Conservation (phyloP, 2,888 invertebrate genomes). For the Anagyrus pseudococci region DNA sequence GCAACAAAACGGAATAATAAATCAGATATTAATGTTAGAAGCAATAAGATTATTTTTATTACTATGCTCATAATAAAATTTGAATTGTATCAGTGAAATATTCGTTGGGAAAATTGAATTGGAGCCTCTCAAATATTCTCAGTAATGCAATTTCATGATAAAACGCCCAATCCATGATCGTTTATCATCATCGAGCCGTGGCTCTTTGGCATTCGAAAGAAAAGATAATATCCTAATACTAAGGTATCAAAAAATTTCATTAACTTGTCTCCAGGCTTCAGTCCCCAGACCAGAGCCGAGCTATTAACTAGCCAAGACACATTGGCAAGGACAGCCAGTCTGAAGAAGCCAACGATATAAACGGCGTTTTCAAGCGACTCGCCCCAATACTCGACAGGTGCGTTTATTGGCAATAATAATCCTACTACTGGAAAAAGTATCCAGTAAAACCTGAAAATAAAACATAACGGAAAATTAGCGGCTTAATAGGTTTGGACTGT, state of each 20-base stretch:
- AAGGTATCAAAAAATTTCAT: slow-evolving; percentile 56
- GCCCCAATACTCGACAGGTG: slow-evolving; percentile 81
- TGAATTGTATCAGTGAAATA: too few species aligned
- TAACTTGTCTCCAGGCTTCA: slow-evolving; percentile 75
- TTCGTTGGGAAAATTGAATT: too few species aligned
- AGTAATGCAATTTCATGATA: not conserved
- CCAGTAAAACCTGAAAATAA: slow-evolving; percentile 71
- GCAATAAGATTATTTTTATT: too few species aligned
- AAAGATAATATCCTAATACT: slow-evolving; percentile 45
- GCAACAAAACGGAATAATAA: too few species aligned
- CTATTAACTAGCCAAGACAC: slow-evolving; percentile 78
- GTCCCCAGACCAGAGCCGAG: slow-evolving; percentile 75
- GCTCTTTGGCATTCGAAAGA: slow-evolving; percentile 53
- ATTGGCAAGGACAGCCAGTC: slow-evolving; percentile 72
- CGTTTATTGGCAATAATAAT: slow-evolving; percentile 75
- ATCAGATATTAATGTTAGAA: too few species aligned
- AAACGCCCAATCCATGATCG: slow-evolving; percentile 44
- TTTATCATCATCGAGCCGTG: slow-evolving; percentile 53
- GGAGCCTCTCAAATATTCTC: too few species aligned
- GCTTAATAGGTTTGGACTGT: too few species aligned
- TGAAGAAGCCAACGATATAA: slow-evolving; percentile 74
- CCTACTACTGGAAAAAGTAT: slow-evolving; percentile 71
- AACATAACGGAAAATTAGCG: not conserved
- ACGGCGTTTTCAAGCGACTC: slow-evolving; percentile 71
- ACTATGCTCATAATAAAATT: too few species aligned